Evolutionary conservation across 2,797 vertebrate species (phyloP).

Genomic region (Heteromormyrus szaboi): DNA sequence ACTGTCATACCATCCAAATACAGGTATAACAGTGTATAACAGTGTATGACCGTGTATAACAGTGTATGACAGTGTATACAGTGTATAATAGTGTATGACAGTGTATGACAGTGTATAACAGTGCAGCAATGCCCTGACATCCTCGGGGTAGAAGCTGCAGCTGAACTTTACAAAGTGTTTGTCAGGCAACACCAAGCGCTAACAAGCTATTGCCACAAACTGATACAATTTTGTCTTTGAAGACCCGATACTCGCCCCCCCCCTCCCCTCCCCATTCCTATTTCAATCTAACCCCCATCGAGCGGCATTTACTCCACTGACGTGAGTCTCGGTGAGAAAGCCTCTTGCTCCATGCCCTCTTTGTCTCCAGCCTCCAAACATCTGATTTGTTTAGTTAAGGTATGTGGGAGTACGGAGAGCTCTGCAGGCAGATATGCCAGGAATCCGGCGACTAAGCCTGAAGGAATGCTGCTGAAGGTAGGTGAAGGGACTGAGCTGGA

Average conservation of each 20-base stretch:
- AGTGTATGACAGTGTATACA: background rate
- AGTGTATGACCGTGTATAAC: background rate
- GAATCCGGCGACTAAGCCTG: conserved; percentile 30
- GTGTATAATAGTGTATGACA: background rate
- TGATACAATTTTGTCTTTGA: background rate
- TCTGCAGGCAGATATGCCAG: conserved; percentile 12
- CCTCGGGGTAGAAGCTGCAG: background rate
- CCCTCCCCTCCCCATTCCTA: background rate
- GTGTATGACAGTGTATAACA: too few species aligned
- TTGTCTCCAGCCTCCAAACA: background rate
- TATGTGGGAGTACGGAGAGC: conserved; percentile 9
- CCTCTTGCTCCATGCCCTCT: background rate
- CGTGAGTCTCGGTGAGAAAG: background rate
- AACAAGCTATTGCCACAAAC: background rate
- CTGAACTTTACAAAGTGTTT: background rate
- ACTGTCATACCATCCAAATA: background rate
- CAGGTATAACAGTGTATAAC: background rate
- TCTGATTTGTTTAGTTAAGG: conserved; percentile 5
- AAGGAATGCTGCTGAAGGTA: conserved; percentile 40
- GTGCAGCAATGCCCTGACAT: background rate
- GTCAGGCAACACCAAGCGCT: background rate
- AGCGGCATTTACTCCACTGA: background rate
- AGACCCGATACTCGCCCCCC: background rate
- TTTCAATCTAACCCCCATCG: background rate
- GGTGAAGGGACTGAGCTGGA: conserved; percentile 28